Conservation (phyloP, 2,888 invertebrate species). For the Cantharis nigra region DNA sequence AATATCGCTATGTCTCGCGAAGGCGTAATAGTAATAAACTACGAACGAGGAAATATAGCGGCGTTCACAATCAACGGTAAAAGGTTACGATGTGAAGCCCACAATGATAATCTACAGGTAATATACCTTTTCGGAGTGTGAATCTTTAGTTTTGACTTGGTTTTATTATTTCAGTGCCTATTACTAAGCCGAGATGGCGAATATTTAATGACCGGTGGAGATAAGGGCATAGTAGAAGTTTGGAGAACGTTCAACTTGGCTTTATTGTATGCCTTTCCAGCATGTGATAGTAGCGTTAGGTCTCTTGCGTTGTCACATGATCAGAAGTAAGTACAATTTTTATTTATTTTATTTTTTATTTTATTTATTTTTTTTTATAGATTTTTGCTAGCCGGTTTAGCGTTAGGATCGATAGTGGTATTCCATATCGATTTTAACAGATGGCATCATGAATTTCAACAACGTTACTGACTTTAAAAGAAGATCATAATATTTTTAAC, state of each 20-base stretch:
- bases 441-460: constrained; percentile 96
- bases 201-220: constrained; percentile 97
- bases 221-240: constrained; percentile 96
- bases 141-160: not conserved
- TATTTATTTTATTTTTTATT: not conserved
- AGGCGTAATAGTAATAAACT: constrained; percentile 93
- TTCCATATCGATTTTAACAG: constrained; percentile 99
- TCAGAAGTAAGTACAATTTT: constrained; percentile 80
- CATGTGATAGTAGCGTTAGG: constrained; percentile 92
- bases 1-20: constrained; percentile 94
- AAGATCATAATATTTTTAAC: constrained; percentile 17
- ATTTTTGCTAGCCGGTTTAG: constrained; percentile 94
- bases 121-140: constrained; percentile 32
- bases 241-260: constrained; percentile 98
- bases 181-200: constrained; percentile 96
- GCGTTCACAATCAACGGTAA: constrained; percentile 95
- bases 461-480: constrained; percentile 70
- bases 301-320: constrained; percentile 96
- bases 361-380: constrained; percentile 60
- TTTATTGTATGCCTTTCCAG: constrained; percentile 96
- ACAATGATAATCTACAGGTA: constrained; percentile 94
- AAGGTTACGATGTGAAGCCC: constrained; percentile 84
- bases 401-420: constrained; percentile 96
- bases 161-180: constrained; percentile 70
- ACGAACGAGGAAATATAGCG: constrained; percentile 89